Base-by-base conservation (phyloP, 2,797 vertebrate species). In the Moxostoma hubbsi region DNA sequence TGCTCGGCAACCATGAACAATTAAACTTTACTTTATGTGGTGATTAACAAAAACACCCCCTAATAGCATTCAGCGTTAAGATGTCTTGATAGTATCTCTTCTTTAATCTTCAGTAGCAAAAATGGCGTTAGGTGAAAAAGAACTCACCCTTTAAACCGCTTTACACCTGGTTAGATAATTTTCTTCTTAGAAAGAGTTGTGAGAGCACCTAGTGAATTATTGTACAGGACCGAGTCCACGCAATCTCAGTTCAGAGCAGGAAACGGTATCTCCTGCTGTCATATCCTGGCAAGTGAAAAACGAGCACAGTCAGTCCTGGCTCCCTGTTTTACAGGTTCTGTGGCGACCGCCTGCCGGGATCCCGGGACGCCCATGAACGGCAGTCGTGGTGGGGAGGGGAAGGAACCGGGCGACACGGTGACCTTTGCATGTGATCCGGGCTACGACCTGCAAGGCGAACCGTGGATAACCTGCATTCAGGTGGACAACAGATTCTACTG, bases 401-500 rank as follows among this genome's bases (percentile, higher is more conserved):
- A 96, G 88, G 98, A 98, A 90, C 97, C 97, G 11, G 95, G 96
- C 13, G 97, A 99, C 87, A 95, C 94, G 0, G 96, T 99, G 80
- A 93, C 96, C 91, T 99, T 99, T 89, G 94, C 96, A 0, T 99
- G 98, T 91, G 97, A 99, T 88, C 95, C 96, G 49, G 98, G 98
- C 80, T 99, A 99, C 90, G 96, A 98, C 86, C 94, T 98, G 83
- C 97, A 97, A 93, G 98, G 96, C 81, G 96, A 98, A 81, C 96
- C 95, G 86, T 95, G 93, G 91, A 99, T 99, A 95, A 98, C 97
- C 90, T 99, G 98, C 90, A 98, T 99, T 90, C 98, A 98, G 93
- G 96, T 98, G 93, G 96, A 99, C 94, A 98, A 98, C 91, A 94
- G 98, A 86, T 99, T 96, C 94, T 99, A 97, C 94, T 99, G 98